Evolutionary conservation across 2,888 invertebrate species (phyloP).

Genomic region (Epiperipatus broadwayi): DNA sequence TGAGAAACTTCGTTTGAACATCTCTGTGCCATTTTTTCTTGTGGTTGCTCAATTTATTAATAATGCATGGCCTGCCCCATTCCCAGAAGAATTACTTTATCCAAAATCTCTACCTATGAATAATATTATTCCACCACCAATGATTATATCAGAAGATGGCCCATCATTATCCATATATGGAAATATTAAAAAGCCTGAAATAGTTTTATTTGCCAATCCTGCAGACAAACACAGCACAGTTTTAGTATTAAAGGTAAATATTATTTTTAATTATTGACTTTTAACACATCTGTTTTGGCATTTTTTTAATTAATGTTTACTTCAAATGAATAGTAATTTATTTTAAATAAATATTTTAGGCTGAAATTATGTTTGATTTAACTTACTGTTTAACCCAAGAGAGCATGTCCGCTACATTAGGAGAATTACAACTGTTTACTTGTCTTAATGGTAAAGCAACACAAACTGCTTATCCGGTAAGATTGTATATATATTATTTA

Average conservation of each 20-base stretch:
- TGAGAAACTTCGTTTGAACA: slow-evolving; percentile 48
- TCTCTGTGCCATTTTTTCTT: slow-evolving; percentile 48
- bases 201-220: slow-evolving; percentile 45
- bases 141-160: slow-evolving; percentile 21
- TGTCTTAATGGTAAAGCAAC: slow-evolving; percentile 33
- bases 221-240: slow-evolving; percentile 35
- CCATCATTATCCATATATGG: slow-evolving; percentile 46
- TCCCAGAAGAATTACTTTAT: slow-evolving; percentile 13
- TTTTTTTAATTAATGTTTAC: no score
- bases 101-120: neutral
- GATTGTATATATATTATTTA: no score
- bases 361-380: slow-evolving; percentile 48
- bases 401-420: slow-evolving; percentile 41
- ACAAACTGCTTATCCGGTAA: slow-evolving; percentile 22
- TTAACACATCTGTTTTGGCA: slow-evolving; percentile 1
- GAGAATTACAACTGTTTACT: slow-evolving; percentile 42
- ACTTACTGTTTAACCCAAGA: slow-evolving; percentile 40
- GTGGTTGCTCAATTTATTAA: slow-evolving; percentile 40
- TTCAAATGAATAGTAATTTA: slow-evolving; percentile 1
- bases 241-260: slow-evolving; percentile 39
- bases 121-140: slow-evolving; percentile 28
- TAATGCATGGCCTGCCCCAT: slow-evolving; percentile 42
- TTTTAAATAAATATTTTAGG: slow-evolving; percentile 19
- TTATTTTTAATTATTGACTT: slow-evolving; percentile 5
- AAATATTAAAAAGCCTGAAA: slow-evolving; percentile 53